Conservation (phyloP, 1,140 invertebrate genomes). For the Eueides isabella region DNA sequence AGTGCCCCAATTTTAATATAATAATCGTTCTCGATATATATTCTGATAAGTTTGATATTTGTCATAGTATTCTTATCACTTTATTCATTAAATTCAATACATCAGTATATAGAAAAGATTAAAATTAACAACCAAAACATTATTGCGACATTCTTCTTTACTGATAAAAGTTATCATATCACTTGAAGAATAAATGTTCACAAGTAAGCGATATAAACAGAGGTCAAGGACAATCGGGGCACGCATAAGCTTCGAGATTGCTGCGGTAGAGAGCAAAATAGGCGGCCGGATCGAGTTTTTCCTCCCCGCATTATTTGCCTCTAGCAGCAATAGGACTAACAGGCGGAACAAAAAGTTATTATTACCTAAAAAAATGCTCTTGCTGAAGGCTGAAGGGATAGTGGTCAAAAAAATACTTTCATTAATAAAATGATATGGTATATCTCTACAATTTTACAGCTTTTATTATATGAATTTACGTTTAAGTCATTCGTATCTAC, state of each 20-base stretch:
- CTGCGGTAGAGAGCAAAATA: conserved; percentile 45
- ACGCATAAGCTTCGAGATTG: conserved; percentile 53
- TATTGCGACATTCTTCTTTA: conserved; percentile 22
- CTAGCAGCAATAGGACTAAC: background rate
- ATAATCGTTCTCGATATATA: background rate
- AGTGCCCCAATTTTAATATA: background rate
- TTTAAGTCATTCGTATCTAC: too few relatives aligned
- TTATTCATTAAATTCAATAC: background rate
- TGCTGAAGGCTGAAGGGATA: background rate
- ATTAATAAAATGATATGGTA: too few relatives aligned
- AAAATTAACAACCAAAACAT: background rate
- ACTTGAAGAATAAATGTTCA: conserved; percentile 38
- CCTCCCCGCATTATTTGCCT: conserved; percentile 6
- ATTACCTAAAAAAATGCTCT: background rate
- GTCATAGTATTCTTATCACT: background rate
- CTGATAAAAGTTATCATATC: conserved; percentile 43
- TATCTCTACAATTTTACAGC: too few relatives aligned
- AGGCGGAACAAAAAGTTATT: background rate
- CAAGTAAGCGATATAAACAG: conserved; percentile 47
- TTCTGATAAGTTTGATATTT: background rate
- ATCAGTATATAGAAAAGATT: background rate
- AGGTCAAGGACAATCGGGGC: conserved; percentile 60
- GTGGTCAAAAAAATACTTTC: too few relatives aligned
- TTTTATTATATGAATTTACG: too few relatives aligned
- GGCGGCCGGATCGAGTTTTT: conserved; percentile 8